phyloP scores from a whole-genome alignment of 2,113 vertebrate species.

The Todiramphus saurophagus region DNA sequence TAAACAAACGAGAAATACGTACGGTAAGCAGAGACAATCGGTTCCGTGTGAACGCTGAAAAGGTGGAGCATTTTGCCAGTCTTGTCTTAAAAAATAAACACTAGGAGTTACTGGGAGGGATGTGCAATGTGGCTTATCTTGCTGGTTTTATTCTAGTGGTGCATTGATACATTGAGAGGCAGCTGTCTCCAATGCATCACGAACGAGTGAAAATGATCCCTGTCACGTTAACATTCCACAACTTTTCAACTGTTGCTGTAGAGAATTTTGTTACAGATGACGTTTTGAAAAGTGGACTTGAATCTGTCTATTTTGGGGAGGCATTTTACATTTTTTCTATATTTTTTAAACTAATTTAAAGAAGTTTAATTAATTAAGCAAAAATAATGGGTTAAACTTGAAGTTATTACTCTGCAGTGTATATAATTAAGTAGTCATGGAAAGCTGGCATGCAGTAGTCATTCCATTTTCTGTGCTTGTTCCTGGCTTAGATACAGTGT shows the following conservation, averaged over 20 bases:
- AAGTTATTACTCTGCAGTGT: constrained; percentile 15
- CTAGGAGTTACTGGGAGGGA: constrained; percentile 8
- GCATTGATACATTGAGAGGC: background rate
- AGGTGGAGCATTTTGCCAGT: constrained; percentile 1
- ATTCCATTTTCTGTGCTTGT: constrained; percentile 4
- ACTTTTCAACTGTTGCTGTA: background rate
- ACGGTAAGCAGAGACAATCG: constrained; percentile 38
- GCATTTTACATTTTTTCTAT: background rate
- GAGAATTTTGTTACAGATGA: background rate
- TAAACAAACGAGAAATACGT: constrained; percentile 58
- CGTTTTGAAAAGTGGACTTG: background rate
- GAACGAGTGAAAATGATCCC: background rate
- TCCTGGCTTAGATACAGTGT: background rate
- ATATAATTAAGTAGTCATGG: background rate
- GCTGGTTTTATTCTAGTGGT: background rate
- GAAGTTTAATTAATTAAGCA: too few relatives aligned
- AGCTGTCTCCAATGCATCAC: background rate
- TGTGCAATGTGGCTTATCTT: background rate
- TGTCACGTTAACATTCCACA: constrained; percentile 22
- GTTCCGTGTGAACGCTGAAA: constrained; percentile 3
- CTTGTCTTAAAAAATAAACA: constrained; percentile 49
- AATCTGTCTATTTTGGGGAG: background rate
- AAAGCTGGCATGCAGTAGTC: constrained; percentile 30
- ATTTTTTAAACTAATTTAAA: background rate
- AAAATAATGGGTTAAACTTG: background rate